Base-by-base conservation (phyloP, 1,140 invertebrate species). In the Portunus trituberculatus region DNA sequence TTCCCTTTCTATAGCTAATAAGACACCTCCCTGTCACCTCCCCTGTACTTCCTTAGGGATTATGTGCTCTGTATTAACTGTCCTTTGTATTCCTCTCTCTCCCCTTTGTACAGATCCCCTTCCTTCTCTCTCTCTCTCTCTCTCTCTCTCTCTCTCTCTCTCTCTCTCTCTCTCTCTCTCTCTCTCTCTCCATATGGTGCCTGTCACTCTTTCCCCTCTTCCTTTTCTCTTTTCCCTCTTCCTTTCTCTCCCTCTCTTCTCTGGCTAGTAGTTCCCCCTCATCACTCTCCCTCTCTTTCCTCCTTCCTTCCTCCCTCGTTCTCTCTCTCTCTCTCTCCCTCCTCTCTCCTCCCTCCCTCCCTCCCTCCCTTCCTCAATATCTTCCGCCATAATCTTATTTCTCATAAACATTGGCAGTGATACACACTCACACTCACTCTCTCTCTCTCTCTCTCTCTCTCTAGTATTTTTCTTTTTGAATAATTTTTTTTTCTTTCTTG, bases 81-180 rank as follows among this genome's bases (percentile, higher is more conserved):
- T 6, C 39, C 39, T 39, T 39, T 39, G 39, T 39, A 6, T 39
- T 39, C 39, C 6, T 39, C 39, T 39, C 39, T 39, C 39, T 6
- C 6, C 39, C 39, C 39, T 39, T 39, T 39, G 39, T 39, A 39
- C 1, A 39, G 39, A 1, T 6, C 6, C 39, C 39, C 39, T 39
- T 39, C 39, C 39, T 28, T 86, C 12, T 14, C 7, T 32, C 28
- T 32, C 83, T 20, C 31, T 32, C 45, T 45, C 31, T 32, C 86
- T 88, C 31, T 32, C 86, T 88, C 86, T 88, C 86, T 88, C 86
- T 88, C 86, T 88, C 86, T 88, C 86, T 88, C 86, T 88, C 86
- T 88, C 86, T 87, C 86, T 87, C 86, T 87, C 86, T 87, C 86
- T 87, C 86, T 87, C 86, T 87, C 86, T 87, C 86, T 87, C 86